Evolutionary conservation across 1,140 invertebrate species (phyloP).

Genomic region (Drosophila grimshawi): DNA sequence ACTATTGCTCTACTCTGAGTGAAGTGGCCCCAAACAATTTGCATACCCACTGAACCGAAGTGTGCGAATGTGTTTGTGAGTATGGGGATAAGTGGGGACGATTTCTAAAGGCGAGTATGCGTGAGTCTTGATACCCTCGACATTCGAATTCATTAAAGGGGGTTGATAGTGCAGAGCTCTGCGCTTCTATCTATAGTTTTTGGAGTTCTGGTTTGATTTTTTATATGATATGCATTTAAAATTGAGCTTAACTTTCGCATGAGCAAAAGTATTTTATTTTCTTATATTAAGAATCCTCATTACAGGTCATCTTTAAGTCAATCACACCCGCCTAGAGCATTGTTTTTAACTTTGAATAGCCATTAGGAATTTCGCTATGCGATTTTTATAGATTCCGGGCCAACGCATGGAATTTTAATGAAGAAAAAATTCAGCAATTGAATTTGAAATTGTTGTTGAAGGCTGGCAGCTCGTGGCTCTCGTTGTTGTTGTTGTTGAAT

Average conservation of each 20-base stretch:
- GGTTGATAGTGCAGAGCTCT: too few relatives aligned
- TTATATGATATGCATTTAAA: too few relatives aligned
- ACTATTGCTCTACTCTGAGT: conserved; percentile 39
- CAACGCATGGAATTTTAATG: conserved; percentile 60
- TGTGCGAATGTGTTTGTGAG: background rate
- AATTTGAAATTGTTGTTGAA: conserved; percentile 11
- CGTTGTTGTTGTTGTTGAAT: background rate
- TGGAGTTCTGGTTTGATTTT: too few relatives aligned
- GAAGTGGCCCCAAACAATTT: conserved; percentile 35
- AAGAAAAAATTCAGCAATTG: conserved; percentile 32
- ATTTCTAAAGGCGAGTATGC: background rate
- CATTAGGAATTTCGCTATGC: conserved; percentile 22
- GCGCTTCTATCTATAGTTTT: too few relatives aligned
- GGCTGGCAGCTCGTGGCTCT: too few relatives aligned
- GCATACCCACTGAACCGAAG: conserved; percentile 17
- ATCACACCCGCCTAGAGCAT: background rate
- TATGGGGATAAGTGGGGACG: background rate
- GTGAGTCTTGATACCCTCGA: background rate
- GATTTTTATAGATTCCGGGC: conserved; percentile 49
- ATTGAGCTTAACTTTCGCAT: too few relatives aligned
- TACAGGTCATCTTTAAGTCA: background rate
- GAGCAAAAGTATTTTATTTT: too few relatives aligned
- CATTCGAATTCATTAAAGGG: background rate
- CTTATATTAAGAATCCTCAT: too few relatives aligned
- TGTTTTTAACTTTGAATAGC: background rate